Evolutionary conservation across 2,797 vertebrate species (phyloP).

Genomic region (Onychomys leucogaster): DNA sequence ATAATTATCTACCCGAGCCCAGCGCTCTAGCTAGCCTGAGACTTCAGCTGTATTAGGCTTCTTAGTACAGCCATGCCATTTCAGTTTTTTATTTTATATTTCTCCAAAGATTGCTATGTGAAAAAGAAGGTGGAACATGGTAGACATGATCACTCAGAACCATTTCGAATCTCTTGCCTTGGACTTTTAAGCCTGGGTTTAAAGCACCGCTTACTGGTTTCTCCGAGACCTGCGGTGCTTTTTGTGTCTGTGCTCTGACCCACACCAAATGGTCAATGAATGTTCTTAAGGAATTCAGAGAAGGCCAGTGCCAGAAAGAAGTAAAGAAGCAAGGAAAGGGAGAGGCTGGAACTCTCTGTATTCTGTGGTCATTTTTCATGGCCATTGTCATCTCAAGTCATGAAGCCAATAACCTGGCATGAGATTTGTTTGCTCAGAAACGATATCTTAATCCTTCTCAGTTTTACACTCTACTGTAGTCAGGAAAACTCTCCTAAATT

Average conservation of each 20-base stretch:
- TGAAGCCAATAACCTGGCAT: not conserved
- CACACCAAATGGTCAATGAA: not conserved
- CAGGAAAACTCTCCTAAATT: not conserved
- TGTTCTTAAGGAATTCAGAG: slow-evolving; percentile 24
- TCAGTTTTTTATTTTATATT: not conserved
- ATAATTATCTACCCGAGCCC: not conserved
- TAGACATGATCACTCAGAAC: not conserved
- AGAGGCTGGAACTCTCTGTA: not conserved
- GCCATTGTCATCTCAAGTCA: not conserved
- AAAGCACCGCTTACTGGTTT: not conserved
- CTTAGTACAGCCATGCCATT: not conserved
- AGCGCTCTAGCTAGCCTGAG: not conserved
- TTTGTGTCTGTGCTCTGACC: not conserved
- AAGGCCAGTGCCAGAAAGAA: not conserved
- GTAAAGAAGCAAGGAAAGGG: not conserved
- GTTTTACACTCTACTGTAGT: not conserved
- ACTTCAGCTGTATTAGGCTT: not conserved
- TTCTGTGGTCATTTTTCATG: not conserved
- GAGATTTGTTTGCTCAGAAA: not conserved
- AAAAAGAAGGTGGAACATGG: not conserved
- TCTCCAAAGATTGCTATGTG: not conserved
- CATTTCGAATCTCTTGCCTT: not conserved
- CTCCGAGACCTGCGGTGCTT: not conserved
- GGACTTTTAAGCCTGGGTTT: not conserved
- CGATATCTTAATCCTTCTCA: not conserved